Base-by-base conservation (phyloP, 1,140 invertebrate species). In the Bombus difficillimus region DNA sequence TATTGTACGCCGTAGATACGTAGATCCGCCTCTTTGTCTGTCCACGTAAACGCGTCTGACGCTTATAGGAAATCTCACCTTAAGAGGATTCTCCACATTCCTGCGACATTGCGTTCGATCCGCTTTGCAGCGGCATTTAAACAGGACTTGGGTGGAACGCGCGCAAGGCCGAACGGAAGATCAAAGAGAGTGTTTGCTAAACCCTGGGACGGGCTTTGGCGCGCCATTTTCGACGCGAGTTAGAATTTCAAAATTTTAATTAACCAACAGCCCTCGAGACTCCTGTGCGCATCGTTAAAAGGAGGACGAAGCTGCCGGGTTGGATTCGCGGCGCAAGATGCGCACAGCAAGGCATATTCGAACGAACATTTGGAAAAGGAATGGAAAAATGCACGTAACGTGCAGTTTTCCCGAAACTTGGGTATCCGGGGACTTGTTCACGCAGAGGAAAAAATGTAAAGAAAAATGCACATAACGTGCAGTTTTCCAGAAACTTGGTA, bases 171-270 rank as follows among this genome's bases (percentile, higher is more conserved):
- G 18, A 28, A n/a, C 13, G 2, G 34, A 25, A n/a, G 37, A 15
- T 15, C 32, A 18, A 18, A n/a, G 53, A 59, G 34, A 62, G 13
- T 2, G 53, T 25, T 59, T 15, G 62, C 62, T 13, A 8, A 32
- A 32, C n/a, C 13, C 47, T 22, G 47, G 18, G 5, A 66, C n/a
- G 22, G 1, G 34, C 53, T 34, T 41, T 39, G 2, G 4, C 59
- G 47, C 25, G 53, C 74, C 25, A 76, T 76, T 59, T 59, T 57
- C 53, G 34, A 57, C 34, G 32, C 74, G 34, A 34, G 22, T 9
- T 37, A 22, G 53, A 76, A 76, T 62, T 76, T n/a, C 74, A 4
- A 37, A 62, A 76, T 76, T 76, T 39, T 39, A 25, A 22, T 62
- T 39, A 39, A 39, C 74, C 10, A 39, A 37, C n/a, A 22, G 13